Evolutionary conservation across 1,140 invertebrate species (phyloP), one percentile per base, ranked within the genome.

Genomic region (Temnothorax longispinosus): DNA sequence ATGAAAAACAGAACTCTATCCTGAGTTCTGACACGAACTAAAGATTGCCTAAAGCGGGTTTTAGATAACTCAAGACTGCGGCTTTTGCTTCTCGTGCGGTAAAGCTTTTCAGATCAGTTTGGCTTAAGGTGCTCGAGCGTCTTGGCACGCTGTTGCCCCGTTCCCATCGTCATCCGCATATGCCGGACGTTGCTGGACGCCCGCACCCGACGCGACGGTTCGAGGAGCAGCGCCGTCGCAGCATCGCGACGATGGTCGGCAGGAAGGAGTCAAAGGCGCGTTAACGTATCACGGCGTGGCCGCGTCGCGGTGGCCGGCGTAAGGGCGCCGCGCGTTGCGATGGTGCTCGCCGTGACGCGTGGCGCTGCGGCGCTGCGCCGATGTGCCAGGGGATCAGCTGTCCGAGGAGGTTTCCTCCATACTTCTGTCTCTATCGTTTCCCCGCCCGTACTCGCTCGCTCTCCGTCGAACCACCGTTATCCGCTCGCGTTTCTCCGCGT

Each of bases 261-360:
- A 11, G 69, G 47, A 35, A 62, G n/a, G 60, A 35, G 27, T 13
- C 80, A 50, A 47, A 72, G 18, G 13, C 5, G 18, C 52, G 18
- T n/a, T 6, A n/a, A n/a, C 52, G 54, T 27, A 35, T n/a, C 69
- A 21, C 82, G 81, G 77, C 86, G 86, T 85, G 81, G 77, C 74
- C 89, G 91, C 91, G 91, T 92, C 91, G 91, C 91, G 91, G 82
- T 92, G 91, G 85, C 91, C 84, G 88, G 90, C 88, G 91, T 89
- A 90, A 27, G 75, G 85, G 88, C 93, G 94, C 93, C 93, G 90
- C 90, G 94, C 94, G 94, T 94, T 94, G 93, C 93, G 94, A 88
- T 94, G 94, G 91, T 93, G 93, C 92, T 94, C 94, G 94, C 93
- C 93, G 94, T 94, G 94, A 94, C 93, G 94, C 89, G 92, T 92